phyloP scores from a whole-genome alignment of 2,888 invertebrate species.

The Carcina quercana region DNA sequence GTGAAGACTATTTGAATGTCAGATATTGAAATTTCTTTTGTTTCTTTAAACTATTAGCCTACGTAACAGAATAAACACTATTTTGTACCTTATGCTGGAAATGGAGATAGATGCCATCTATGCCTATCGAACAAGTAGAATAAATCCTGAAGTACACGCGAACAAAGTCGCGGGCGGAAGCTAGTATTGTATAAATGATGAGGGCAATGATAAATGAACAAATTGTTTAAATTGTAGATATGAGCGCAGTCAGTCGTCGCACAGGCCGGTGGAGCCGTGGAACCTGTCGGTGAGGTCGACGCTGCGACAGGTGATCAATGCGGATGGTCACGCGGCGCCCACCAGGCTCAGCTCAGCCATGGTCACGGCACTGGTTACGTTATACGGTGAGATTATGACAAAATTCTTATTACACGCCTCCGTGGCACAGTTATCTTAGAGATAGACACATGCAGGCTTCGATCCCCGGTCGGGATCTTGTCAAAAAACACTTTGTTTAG shows the following conservation, averaged over 20 bases:
- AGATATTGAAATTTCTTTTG: too few relatives aligned
- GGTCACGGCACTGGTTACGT: conserved; percentile 57
- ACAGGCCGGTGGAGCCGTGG: conserved; percentile 29
- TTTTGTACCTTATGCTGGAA: too few relatives aligned
- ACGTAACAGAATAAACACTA: too few relatives aligned
- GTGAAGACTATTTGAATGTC: too few relatives aligned
- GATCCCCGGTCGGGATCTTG: background rate
- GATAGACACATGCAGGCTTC: background rate
- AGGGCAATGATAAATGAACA: too few relatives aligned
- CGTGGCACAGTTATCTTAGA: background rate
- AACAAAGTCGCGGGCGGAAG: too few relatives aligned
- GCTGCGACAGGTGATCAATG: conserved; percentile 58
- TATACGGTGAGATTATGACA: conserved; percentile 52
- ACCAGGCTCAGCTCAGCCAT: conserved; percentile 56
- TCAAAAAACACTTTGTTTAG: too few relatives aligned
- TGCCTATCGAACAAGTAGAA: too few relatives aligned
- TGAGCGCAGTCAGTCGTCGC: conserved; percentile 35
- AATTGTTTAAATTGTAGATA: conserved; percentile 31
- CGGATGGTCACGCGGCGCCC: conserved; percentile 42
- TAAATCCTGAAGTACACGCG: too few relatives aligned
- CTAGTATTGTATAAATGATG: too few relatives aligned
- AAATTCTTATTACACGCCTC: background rate
- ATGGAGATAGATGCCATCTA: too few relatives aligned
- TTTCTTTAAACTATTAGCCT: too few relatives aligned
- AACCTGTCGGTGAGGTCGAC: conserved; percentile 25